Conservation (phyloP, 2,888 invertebrate genomes). For the Mycalesis mineus region DNA sequence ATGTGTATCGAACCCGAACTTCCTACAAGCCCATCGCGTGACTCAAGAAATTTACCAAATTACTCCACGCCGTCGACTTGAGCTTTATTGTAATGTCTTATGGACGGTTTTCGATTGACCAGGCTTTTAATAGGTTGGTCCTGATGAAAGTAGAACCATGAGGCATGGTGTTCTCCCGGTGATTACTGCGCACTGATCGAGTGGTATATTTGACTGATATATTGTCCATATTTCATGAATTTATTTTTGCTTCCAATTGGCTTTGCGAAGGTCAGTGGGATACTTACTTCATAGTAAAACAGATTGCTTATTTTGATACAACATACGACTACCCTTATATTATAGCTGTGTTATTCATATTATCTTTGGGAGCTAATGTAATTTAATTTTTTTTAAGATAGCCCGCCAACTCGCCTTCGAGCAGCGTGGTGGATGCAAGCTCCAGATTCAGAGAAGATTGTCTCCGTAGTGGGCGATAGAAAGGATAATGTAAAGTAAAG, state of each 20-base stretch:
- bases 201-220: conserved; percentile 30
- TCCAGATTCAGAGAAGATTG: too few species aligned
- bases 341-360: too few species aligned
- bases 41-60: conserved; percentile 30
- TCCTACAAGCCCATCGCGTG: conserved; percentile 37
- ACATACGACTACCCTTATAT: too few species aligned
- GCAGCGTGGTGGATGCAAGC: too few species aligned
- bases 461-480: too few species aligned
- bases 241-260: conserved; percentile 7
- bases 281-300: too few species aligned
- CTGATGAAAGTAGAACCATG: conserved; percentile 27
- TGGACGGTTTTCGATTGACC: conserved; percentile 24
- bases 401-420: too few species aligned
- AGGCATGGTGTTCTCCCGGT: conserved; percentile 31
- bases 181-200: conserved; percentile 31
- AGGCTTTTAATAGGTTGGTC: conserved; percentile 13
- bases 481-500: too few species aligned
- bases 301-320: too few species aligned
- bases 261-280: not conserved
- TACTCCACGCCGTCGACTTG: conserved; percentile 6
- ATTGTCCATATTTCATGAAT: conserved; percentile 20
- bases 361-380: too few species aligned
- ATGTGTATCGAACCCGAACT: conserved; percentile 15
- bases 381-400: too few species aligned
- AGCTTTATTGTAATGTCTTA: conserved; percentile 21